Conservation (phyloP, 2,888 invertebrate species). For the Ectemnius lituratus region DNA sequence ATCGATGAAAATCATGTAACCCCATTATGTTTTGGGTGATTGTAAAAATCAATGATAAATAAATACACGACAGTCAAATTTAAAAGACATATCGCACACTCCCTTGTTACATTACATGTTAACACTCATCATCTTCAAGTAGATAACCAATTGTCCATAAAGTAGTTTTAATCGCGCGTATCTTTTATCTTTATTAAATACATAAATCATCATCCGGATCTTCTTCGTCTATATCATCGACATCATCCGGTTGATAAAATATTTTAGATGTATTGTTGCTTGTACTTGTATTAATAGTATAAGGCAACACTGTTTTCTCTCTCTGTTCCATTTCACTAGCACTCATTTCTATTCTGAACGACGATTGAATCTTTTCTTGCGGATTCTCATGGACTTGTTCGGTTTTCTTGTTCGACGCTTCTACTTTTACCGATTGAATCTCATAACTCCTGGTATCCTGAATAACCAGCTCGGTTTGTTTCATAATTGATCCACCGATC, state of each 20-base stretch:
- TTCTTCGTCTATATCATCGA: conserved; percentile 91
- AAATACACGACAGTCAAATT: conserved; percentile 66
- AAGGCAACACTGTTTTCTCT: conserved; percentile 69
- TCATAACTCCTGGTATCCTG: conserved; percentile 64
- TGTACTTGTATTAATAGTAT: conserved; percentile 56
- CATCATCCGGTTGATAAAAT: conserved; percentile 87
- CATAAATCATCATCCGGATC: conserved; percentile 91
- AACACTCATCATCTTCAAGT: too few relatives aligned
- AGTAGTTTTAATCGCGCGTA: too few relatives aligned
- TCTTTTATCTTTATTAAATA: conserved; percentile 77
- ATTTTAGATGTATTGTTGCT: conserved; percentile 78
- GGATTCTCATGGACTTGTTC: not conserved
- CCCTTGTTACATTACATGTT: too few relatives aligned
- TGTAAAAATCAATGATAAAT: conserved; percentile 46
- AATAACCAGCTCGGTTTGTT: conserved; percentile 60
- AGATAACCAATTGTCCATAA: too few relatives aligned
- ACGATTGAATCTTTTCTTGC: conserved; percentile 46
- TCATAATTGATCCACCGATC: conserved; percentile 64
- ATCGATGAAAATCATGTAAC: conserved; percentile 3
- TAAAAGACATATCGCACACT: not conserved
- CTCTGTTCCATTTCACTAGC: conserved; percentile 71
- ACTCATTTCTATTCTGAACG: conserved; percentile 73
- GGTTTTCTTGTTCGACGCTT: conserved; percentile 19
- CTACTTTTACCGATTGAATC: conserved; percentile 59
- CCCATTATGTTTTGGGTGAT: conserved; percentile 10